Conservation (phyloP, 2,113 vertebrate species). For the Paratilapia polleni region DNA sequence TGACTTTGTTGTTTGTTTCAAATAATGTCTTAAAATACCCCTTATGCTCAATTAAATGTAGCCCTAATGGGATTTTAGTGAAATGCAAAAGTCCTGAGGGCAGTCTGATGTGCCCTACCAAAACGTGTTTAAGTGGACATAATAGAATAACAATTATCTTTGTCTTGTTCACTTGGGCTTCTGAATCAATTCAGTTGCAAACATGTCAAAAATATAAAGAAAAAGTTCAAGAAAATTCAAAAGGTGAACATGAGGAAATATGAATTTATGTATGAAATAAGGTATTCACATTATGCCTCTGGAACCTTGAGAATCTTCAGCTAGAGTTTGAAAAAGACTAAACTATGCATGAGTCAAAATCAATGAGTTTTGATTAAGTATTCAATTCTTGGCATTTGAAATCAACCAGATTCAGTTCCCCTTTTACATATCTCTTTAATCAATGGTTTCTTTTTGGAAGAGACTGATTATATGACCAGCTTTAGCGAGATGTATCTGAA, state of each 20-base stretch:
- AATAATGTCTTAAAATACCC: constrained; percentile 1
- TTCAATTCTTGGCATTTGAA: constrained; percentile 31
- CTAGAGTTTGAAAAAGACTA: not conserved
- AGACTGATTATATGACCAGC: not conserved
- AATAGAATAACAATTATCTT: not conserved
- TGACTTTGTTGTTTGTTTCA: constrained; percentile 12
- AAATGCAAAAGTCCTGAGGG: not conserved
- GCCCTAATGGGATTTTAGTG: not conserved
- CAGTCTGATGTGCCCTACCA: not conserved
- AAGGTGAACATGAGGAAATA: not conserved
- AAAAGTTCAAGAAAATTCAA: not conserved
- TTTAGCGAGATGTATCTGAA: not conserved
- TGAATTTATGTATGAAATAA: constrained; percentile 12
- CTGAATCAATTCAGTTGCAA: not conserved
- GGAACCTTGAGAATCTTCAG: constrained; percentile 1
- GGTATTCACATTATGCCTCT: not conserved
- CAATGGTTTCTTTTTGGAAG: not conserved
- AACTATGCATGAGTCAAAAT: constrained; percentile 8
- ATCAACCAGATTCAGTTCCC: constrained; percentile 12
- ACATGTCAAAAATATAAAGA: not conserved
- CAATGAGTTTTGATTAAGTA: constrained; percentile 40
- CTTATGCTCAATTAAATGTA: not conserved
- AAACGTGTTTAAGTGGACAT: not conserved
- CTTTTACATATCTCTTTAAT: constrained; percentile 19
- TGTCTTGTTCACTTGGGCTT: not conserved